Percentiles rank a stretch among this genome's conserved stretches.
Evolutionary conservation across 2,113 vertebrate species (phyloP).

Genomic region (Dicerorhinus sumatrensis): DNA sequence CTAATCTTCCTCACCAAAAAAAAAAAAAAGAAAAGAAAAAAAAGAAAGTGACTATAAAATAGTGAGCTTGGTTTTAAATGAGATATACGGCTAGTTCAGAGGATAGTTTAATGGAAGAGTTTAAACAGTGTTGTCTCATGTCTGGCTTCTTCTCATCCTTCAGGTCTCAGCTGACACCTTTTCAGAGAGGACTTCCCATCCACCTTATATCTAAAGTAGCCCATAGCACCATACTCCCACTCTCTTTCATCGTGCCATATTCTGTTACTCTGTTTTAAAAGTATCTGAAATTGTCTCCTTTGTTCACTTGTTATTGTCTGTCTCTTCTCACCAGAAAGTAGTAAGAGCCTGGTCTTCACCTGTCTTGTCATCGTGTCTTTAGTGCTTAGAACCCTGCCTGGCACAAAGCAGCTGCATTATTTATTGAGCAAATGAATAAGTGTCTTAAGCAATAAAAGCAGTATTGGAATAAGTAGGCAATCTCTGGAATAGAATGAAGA

Average conservation of each 20-base stretch:
- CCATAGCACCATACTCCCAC: neutral
- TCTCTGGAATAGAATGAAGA: neutral
- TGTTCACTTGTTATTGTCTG: neutral
- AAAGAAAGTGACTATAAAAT: neutral
- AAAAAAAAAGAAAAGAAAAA: neutral
- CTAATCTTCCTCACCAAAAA: no score
- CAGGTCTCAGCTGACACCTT: neutral
- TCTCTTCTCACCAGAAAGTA: neutral
- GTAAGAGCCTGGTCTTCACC: neutral
- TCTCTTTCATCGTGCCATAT: neutral
- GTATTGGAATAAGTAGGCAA: neutral
- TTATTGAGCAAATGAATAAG: neutral
- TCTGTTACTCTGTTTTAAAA: neutral
- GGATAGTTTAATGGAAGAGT: neutral
- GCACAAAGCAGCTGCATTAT: neutral
- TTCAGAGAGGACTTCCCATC: neutral
- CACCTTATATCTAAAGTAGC: neutral
- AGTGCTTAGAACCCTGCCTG: neutral
- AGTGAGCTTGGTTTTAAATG: neutral
- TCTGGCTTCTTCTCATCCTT: neutral
- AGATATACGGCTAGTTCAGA: neutral
- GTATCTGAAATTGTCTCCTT: neutral
- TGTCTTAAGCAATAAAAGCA: neutral
- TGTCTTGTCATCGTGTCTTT: neutral
- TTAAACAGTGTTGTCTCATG: neutral